phyloP scores from a whole-genome alignment of 2,888 invertebrate species.

The Xestia rhomboidea region DNA sequence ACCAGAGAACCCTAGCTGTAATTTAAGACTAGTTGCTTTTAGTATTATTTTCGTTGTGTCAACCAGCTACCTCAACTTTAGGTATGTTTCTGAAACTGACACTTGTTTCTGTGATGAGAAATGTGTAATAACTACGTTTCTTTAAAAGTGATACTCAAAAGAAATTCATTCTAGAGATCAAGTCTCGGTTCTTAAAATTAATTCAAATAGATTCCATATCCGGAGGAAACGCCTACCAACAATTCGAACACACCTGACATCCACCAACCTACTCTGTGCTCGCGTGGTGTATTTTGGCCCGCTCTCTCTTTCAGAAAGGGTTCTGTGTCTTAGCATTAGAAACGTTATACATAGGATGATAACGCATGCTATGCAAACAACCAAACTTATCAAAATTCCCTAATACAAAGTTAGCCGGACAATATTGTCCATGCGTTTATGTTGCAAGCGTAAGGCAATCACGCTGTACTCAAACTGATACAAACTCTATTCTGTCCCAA shows the following conservation, averaged over 20 bases:
- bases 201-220: too few relatives aligned
- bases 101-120: background rate
- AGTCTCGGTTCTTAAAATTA: background rate
- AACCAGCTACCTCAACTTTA: background rate
- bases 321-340: background rate
- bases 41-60: background rate
- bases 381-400: too few relatives aligned
- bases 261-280: background rate
- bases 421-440: background rate
- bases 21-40: constrained; percentile 10
- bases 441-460: background rate
- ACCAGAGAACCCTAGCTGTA: constrained; percentile 7
- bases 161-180: background rate
- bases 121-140: background rate
- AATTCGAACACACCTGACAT: background rate
- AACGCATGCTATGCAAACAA: background rate
- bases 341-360: background rate
- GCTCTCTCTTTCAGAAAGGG: background rate
- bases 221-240: background rate
- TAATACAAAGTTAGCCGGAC: background rate
- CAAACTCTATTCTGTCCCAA: constrained; percentile 33
- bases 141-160: background rate
- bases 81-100: background rate
- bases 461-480: constrained; percentile 10
- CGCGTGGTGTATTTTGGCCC: rapidly evolving